Evolutionary conservation across 2,113 vertebrate species (phyloP), one percentile per base, ranked within the genome.

Genomic region (Tricholaema leucomelas): DNA sequence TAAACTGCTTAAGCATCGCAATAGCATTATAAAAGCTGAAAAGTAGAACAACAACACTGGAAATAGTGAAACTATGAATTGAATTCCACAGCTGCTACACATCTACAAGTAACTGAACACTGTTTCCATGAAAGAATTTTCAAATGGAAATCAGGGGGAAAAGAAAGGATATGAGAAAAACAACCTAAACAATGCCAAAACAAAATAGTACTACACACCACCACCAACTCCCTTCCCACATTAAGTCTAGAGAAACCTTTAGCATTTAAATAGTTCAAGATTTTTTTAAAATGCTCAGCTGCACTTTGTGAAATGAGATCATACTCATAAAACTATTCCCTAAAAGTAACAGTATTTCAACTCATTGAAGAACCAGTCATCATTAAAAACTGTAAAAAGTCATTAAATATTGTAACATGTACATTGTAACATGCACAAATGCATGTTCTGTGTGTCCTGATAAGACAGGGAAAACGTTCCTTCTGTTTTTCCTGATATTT

Each of bases 1-100:
- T 94, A 93, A 95, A 94, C 31, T 74, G 31, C 61, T 28, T 76
- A 87, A 76, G 31, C n/a, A 40, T 30, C 56, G 75, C n/a, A 70
- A 35, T 36, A 70, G 63, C 38, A 87, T 93, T 77, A 71, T 10
- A 88, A 58, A 85, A 55, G 44, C 31, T 23, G 82, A 40, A 46
- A 66, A 84, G 78, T 46, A 69, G 13, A 83, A 28, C 8, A 76
- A 28, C 8, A 76, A 70, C 23, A 90, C 4, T 25, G 46, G 30
- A 81, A 72, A 92, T 23, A 4, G 9, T 64, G 25, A 90, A 94
- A 88, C 60, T 1, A 33, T 82, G 7, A 28, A 82, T 56, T 65
- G 84, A 64, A 67, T 88, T 78, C 80, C 48, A 93, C 44, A 76
- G 18, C 75, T 23, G 12, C 18, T 75, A 74, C 23, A 67, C 16